phyloP scores from a whole-genome alignment of 2,113 vertebrate genomes.

The Hippocampus zosterae region DNA sequence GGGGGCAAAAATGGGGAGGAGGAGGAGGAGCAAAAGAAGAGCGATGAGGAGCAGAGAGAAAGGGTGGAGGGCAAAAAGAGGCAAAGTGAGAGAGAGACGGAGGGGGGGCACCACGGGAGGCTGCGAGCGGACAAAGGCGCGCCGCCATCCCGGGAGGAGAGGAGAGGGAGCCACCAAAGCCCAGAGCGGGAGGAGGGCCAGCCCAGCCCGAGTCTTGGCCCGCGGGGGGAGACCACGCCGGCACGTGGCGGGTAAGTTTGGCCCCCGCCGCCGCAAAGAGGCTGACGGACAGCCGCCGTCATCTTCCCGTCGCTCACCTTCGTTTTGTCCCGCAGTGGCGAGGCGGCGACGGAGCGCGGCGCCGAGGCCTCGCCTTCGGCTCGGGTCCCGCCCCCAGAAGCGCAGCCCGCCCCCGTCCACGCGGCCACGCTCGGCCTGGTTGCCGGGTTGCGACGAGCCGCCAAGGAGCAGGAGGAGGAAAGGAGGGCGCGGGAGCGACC shows the following conservation, averaged over 20 bases:
- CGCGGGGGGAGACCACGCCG: constrained; percentile 14
- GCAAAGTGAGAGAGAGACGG: neutral
- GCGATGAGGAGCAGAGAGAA: constrained; percentile 2
- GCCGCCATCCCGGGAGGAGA: no score
- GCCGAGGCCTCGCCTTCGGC: neutral
- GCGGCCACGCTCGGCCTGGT: constrained; percentile 34
- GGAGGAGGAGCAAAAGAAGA: neutral
- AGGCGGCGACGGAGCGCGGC: constrained; percentile 24
- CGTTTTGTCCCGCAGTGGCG: constrained; percentile 43
- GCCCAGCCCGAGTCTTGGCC: constrained; percentile 1
- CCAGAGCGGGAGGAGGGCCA: neutral
- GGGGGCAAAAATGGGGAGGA: neutral
- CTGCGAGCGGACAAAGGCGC: neutral
- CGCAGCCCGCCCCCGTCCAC: neutral
- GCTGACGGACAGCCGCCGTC: no score
- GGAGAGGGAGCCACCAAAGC: neutral
- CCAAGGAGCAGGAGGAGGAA: constrained; percentile 39
- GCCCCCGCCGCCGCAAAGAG: no score
- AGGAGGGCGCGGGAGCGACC: neutral
- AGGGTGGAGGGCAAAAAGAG: neutral
- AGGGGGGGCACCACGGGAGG: neutral
- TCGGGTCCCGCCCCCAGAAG: neutral
- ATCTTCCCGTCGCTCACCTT: constrained; percentile 43
- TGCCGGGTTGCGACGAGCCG: constrained; percentile 53
- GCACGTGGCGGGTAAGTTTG: neutral